A percentile compares a stretch with the other conserved stretches of the same genome.
These are phyloP conservation scores for Cephalotes varians DNA, from an alignment of 2,888 invertebrate genomes.

Conservation along the genomic window DNA sequence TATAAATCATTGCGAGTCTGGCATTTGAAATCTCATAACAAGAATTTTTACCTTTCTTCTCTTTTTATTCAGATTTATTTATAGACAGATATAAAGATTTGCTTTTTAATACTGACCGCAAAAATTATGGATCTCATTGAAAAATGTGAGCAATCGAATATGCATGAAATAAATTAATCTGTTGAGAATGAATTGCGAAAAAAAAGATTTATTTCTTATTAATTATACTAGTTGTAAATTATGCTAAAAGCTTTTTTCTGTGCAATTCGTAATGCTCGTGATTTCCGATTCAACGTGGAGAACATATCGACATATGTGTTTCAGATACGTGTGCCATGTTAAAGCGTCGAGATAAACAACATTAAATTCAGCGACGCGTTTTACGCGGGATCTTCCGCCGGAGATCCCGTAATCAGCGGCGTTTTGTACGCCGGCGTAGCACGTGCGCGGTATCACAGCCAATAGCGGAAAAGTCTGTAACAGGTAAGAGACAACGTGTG, in stretches of 20 bases:
- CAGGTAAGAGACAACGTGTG: constrained; percentile 66
- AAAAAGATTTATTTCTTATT: neutral
- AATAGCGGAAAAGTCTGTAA: constrained; percentile 63
- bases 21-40: neutral
- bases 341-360: neutral
- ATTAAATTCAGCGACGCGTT: constrained; percentile 33
- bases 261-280: neutral
- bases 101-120: neutral
- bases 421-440: constrained; percentile 44
- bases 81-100: neutral
- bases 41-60: neutral
- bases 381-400: constrained; percentile 36
- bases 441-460: constrained; percentile 65
- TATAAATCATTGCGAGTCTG: neutral
- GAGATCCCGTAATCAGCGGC: constrained; percentile 10
- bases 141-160: neutral
- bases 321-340: constrained; percentile 36
- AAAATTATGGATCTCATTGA: neutral
- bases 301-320: constrained; percentile 35
- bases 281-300: neutral
- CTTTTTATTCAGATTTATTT: constrained; percentile 1
- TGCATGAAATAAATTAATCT: constrained; percentile 4
- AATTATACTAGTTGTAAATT: neutral
- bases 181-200: neutral
- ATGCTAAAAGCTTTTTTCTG: neutral